These are phyloP conservation scores for Pogonus chalceus DNA, from an alignment of 1,140 invertebrate genomes.

Conservation along the genomic window DNA sequence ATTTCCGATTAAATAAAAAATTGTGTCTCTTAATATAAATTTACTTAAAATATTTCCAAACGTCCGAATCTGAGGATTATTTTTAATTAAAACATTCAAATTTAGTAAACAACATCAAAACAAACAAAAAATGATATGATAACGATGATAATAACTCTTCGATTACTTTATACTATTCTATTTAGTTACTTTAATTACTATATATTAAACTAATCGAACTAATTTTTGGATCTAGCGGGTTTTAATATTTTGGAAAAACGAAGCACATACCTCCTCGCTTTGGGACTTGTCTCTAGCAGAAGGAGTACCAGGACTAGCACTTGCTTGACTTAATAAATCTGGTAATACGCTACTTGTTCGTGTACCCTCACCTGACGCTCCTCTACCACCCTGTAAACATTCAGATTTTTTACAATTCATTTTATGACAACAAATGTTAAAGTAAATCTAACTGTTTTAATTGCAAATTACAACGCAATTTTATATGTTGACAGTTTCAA, in stretches of 20 bases:
- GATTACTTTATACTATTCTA: no score
- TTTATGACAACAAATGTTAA: background rate
- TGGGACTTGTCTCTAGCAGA: slow-evolving; percentile 85
- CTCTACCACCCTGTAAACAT: slow-evolving; percentile 54
- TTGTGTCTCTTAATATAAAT: no score
- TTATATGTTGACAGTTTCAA: no score
- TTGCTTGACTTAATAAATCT: slow-evolving; percentile 80
- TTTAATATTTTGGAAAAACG: slow-evolving; percentile 9
- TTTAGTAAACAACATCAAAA: background rate
- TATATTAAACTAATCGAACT: slow-evolving; percentile 5
- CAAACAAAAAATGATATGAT: no score
- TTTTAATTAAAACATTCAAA: no score
- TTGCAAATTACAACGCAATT: no score
- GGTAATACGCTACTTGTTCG: slow-evolving; percentile 85
- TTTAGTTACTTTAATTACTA: slow-evolving; percentile 13
- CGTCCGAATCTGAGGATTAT: no score
- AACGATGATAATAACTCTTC: no score
- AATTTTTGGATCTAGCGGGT: background rate
- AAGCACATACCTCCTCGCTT: slow-evolving; percentile 79
- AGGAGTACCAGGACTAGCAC: slow-evolving; percentile 65
- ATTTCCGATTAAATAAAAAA: no score
- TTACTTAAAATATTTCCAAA: no score
- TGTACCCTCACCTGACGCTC: slow-evolving; percentile 53
- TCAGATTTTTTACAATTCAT: slow-evolving; percentile 11
- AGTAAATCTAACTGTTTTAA: no score